Evolutionary conservation across 2,113 vertebrate genomes (phyloP).

Genomic region (Danionella cerebrum): DNA sequence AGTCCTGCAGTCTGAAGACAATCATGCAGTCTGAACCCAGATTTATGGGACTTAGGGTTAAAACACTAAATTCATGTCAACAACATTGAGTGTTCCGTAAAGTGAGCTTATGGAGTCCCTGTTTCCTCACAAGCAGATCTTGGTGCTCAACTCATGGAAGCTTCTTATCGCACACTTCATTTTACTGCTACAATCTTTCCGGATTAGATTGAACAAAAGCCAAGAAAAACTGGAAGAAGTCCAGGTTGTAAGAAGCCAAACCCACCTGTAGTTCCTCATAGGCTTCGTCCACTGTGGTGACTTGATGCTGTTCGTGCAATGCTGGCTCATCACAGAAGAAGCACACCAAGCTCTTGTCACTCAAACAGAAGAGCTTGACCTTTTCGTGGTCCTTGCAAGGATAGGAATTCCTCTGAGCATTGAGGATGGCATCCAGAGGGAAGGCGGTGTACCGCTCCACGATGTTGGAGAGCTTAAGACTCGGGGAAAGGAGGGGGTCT

Average conservation of each 20-base stretch:
- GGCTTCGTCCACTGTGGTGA: constrained; percentile 90
- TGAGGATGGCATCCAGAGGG: constrained; percentile 89
- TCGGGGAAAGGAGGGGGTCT: constrained; percentile 84
- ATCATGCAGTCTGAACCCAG: too few relatives aligned
- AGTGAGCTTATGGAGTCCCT: too few relatives aligned
- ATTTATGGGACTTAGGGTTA: too few relatives aligned
- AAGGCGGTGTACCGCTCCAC: constrained; percentile 95
- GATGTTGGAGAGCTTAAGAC: constrained; percentile 96
- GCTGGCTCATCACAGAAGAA: constrained; percentile 96
- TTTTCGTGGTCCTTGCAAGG: constrained; percentile 97
- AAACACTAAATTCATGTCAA: too few relatives aligned
- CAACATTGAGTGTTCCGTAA: too few relatives aligned
- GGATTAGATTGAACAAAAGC: background rate
- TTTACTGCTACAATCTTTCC: too few relatives aligned
- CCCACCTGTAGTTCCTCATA: constrained; percentile 93
- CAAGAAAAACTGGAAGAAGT: background rate
- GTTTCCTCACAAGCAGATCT: too few relatives aligned
- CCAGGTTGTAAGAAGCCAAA: too few relatives aligned
- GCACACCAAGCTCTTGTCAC: constrained; percentile 86
- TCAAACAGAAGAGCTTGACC: constrained; percentile 97
- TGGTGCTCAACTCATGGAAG: too few relatives aligned
- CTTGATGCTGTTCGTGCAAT: constrained; percentile 91
- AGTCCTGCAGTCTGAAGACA: too few relatives aligned
- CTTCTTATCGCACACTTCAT: too few relatives aligned
- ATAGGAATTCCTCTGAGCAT: constrained; percentile 80